Conservation (phyloP, 2,797 vertebrate species). For the Pipistrellus pygmaeus region DNA sequence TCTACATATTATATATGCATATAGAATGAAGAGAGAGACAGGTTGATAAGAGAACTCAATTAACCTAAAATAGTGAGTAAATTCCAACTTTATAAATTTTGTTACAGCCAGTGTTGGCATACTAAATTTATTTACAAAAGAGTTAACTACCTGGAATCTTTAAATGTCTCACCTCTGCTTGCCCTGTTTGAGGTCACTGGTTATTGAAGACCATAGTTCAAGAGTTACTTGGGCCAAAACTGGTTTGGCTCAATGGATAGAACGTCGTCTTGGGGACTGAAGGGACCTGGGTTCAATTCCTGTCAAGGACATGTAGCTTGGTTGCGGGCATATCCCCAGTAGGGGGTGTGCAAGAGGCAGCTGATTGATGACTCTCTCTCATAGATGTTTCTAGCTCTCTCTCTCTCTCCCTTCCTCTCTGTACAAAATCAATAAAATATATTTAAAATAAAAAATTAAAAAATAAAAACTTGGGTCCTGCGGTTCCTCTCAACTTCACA, state of each 20-base stretch:
- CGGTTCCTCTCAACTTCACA: background rate
- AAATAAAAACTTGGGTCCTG: background rate
- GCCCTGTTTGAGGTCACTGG: background rate
- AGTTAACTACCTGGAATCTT: background rate
- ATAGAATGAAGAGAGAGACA: background rate
- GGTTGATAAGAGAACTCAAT: background rate
- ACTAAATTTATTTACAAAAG: slow-evolving; percentile 3
- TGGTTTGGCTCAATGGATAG: too few species aligned
- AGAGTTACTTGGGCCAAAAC: background rate
- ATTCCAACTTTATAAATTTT: background rate
- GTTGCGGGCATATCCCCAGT: too few species aligned
- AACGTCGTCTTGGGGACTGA: too few species aligned
- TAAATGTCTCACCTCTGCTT: background rate
- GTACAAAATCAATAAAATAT: too few species aligned
- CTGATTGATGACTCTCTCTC: too few species aligned
- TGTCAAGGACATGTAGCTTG: too few species aligned
- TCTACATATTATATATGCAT: background rate
- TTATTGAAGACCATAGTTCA: background rate
- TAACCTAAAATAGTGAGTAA: background rate
- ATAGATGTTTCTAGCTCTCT: too few species aligned
- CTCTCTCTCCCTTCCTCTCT: too few species aligned
- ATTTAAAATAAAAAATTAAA: too few species aligned
- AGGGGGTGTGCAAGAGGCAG: too few species aligned
- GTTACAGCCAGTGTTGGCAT: background rate
- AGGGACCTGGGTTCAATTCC: too few species aligned